Evolutionary conservation across 2,888 invertebrate genomes (phyloP).

Genomic region (Cheilosia urbana): DNA sequence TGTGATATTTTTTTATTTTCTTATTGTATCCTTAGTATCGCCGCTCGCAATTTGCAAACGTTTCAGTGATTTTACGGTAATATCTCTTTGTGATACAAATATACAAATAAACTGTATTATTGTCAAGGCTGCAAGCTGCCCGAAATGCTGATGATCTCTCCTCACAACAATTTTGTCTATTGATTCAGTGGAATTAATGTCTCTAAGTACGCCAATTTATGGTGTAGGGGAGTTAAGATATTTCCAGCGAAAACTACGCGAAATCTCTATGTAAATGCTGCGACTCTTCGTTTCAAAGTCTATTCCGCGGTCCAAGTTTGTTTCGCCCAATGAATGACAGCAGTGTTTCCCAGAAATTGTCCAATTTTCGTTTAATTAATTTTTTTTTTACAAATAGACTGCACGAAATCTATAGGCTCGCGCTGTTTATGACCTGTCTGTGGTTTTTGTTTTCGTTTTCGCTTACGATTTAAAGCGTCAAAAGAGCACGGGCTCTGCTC

Average conservation of each 20-base stretch:
- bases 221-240: neutral
- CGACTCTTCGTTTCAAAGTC: too few species aligned
- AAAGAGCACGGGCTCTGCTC: too few species aligned
- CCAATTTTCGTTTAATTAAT: too few species aligned
- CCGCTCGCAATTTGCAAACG: too few species aligned
- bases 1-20: neutral
- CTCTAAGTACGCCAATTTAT: neutral
- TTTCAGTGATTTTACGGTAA: neutral
- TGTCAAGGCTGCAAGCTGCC: neutral
- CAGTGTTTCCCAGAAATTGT: too few species aligned
- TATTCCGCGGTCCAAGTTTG: too few species aligned
- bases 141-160: neutral
- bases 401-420: neutral
- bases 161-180: neutral
- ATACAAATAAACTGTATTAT: slow-evolving; percentile 1
- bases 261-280: too few species aligned
- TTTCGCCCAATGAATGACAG: too few species aligned
- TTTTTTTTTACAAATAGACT: neutral
- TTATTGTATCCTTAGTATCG: neutral
- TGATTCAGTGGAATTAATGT: neutral
- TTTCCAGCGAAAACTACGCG: neutral
- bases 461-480: too few species aligned
- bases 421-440: neutral
- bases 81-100: neutral
- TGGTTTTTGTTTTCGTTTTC: too few species aligned